Evolutionary conservation across 2,113 vertebrate species (phyloP).

Genomic region (Bubo blakistoni): DNA sequence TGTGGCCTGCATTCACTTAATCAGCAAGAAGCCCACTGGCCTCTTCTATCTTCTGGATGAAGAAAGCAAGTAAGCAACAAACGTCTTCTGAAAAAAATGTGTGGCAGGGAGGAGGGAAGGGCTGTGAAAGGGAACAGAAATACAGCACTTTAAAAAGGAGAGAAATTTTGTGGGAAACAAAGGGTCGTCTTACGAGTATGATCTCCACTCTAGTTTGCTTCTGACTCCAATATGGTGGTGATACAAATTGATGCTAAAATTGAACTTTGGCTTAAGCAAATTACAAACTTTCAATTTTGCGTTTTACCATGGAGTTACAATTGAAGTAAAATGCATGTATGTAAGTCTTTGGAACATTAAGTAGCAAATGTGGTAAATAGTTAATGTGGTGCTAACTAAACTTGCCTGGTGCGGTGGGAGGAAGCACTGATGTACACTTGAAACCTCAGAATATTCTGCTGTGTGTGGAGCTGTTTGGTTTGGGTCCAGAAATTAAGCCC

Average conservation of each 20-base stretch:
- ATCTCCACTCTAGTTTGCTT: neutral
- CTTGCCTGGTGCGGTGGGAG: neutral
- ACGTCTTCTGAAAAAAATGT: neutral
- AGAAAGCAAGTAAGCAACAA: constrained; percentile 94
- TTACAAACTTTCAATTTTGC: neutral
- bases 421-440: neutral
- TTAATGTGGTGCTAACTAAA: neutral
- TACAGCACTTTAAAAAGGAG: neutral
- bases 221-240: neutral
- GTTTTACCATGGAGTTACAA: neutral
- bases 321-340: neutral
- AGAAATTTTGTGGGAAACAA: neutral
- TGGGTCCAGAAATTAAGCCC: neutral
- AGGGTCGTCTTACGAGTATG: neutral
- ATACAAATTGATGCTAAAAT: neutral
- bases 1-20: constrained; percentile 94
- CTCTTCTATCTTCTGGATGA: constrained; percentile 95
- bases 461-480: neutral
- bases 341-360: neutral
- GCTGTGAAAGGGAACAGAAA: neutral
- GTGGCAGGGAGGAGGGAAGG: constrained; percentile 2
- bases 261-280: neutral
- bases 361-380: neutral
- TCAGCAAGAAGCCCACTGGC: constrained; percentile 97
- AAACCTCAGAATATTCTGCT: neutral